Conservation (phyloP, 1,140 invertebrate genomes). For the Sesamia nonagrioides region DNA sequence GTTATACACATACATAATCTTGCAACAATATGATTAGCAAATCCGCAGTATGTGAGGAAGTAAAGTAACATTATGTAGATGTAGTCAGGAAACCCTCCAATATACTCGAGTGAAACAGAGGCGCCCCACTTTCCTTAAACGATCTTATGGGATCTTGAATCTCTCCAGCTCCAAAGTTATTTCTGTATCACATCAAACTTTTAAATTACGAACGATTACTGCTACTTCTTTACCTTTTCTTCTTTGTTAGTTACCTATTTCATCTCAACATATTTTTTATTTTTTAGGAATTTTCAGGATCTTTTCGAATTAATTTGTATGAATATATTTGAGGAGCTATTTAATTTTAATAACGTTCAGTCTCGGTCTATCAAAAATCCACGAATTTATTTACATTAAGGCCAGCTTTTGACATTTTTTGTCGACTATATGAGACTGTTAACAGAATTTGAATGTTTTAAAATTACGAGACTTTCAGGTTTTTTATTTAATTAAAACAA, state of each 20-base stretch:
- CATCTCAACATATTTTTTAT: not conserved
- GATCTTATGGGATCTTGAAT: slow-evolving; percentile 54
- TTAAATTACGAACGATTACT: slow-evolving; percentile 39
- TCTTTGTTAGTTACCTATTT: not conserved
- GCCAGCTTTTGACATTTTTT: too few relatives aligned
- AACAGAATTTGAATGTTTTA: too few relatives aligned
- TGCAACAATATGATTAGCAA: slow-evolving; percentile 42
- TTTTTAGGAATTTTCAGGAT: not conserved
- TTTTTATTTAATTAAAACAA: slow-evolving; percentile 12
- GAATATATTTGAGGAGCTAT: too few relatives aligned
- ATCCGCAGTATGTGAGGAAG: slow-evolving; percentile 20
- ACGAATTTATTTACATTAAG: too few relatives aligned
- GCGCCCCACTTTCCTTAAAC: slow-evolving; percentile 49
- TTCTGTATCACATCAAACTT: slow-evolving; percentile 50
- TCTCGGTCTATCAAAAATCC: too few relatives aligned
- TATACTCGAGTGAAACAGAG: slow-evolving; percentile 42
- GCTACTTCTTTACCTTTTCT: slow-evolving; percentile 6
- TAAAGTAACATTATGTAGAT: slow-evolving; percentile 43
- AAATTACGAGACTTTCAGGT: too few relatives aligned
- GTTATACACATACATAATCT: slow-evolving; percentile 7
- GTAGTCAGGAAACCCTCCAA: slow-evolving; percentile 17
- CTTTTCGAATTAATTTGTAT: not conserved
- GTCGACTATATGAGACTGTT: too few relatives aligned
- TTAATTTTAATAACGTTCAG: too few relatives aligned
- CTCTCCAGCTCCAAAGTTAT: slow-evolving; percentile 50